These are phyloP conservation scores for Melanotaenia maccullochi DNA, from an alignment of 2,797 vertebrate species.

Conservation along the genomic window DNA sequence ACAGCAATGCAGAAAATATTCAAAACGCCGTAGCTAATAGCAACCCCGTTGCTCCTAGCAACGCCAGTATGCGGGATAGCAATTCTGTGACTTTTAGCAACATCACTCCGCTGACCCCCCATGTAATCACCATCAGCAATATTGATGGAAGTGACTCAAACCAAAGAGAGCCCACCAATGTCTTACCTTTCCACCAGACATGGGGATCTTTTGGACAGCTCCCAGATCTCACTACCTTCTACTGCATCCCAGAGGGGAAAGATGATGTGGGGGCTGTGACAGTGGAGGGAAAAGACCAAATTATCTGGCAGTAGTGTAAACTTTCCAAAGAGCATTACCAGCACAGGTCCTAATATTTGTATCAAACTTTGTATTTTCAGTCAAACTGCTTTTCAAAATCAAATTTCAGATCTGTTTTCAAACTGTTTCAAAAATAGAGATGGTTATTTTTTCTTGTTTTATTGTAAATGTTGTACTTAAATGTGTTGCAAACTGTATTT, in stretches of 20 bases:
- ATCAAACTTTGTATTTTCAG: conserved; percentile 6
- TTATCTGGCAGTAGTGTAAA: conserved; percentile 63
- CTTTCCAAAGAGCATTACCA: conserved; percentile 33
- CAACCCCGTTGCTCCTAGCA: conserved; percentile 16
- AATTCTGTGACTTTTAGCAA: conserved; percentile 41
- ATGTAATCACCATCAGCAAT: conserved; percentile 37
- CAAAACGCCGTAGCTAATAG: conserved; percentile 38
- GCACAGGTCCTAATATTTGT: not conserved
- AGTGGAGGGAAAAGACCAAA: conserved; percentile 47
- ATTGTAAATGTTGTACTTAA: conserved; percentile 47
- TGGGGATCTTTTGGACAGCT: conserved; percentile 71
- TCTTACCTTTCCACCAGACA: conserved; percentile 64
- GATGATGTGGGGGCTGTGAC: conserved; percentile 30
- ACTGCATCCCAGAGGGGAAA: conserved; percentile 65
- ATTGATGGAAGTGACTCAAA: conserved; percentile 43
- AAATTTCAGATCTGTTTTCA: conserved; percentile 29
- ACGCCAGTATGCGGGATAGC: conserved; percentile 14
- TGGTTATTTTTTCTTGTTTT: not conserved
- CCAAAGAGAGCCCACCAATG: conserved; percentile 54
- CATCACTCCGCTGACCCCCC: conserved; percentile 39
- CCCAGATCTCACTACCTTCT: conserved; percentile 56
- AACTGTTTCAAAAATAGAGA: not conserved
- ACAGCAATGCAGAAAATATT: conserved; percentile 36
- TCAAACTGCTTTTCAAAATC: conserved; percentile 24
- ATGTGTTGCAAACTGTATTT: conserved; percentile 46